Conservation (phyloP, 1,140 invertebrate species). For the Ephestia elutella region DNA sequence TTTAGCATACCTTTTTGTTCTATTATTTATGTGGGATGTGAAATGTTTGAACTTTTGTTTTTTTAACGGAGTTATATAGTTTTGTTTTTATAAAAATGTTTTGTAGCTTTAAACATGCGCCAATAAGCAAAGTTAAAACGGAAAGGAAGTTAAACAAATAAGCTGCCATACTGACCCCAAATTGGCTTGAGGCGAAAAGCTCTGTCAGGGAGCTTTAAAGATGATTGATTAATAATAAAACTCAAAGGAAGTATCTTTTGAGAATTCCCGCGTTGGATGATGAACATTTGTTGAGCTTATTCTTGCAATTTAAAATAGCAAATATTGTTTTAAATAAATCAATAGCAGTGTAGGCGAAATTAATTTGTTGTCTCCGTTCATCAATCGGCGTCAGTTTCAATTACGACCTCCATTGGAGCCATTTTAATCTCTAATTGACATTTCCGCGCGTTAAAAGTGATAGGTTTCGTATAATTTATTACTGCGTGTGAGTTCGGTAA, state of each 20-base stretch:
- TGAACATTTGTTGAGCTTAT: conserved; percentile 15
- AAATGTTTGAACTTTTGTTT: too few relatives aligned
- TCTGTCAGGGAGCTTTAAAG: conserved; percentile 1
- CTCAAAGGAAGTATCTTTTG: conserved; percentile 15
- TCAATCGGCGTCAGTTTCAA: conserved; percentile 47
- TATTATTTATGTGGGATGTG: too few relatives aligned
- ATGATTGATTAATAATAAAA: conserved; percentile 26
- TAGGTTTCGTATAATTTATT: conserved; percentile 41
- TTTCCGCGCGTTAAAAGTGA: conserved; percentile 38
- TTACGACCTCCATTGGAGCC: conserved; percentile 29
- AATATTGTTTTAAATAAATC: conserved; percentile 40
- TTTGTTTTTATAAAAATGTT: not conserved
- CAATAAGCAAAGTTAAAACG: not conserved
- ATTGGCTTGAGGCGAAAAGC: conserved; percentile 1
- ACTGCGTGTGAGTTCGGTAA: conserved; percentile 17
- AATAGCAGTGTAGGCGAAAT: conserved; percentile 39
- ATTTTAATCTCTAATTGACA: conserved; percentile 58
- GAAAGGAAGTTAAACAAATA: not conserved
- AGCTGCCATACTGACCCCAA: not conserved
- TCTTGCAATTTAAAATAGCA: conserved; percentile 33
- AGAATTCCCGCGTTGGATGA: not conserved
- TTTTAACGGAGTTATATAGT: too few relatives aligned
- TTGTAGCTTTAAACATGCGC: not conserved
- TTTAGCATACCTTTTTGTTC: not conserved
- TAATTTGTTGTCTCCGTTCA: conserved; percentile 46